A percentile compares a stretch with the other conserved stretches of the same genome.
These are phyloP conservation scores for Daptonema setosum DNA, from an alignment of 2,888 invertebrate genomes.

Conservation along the genomic window DNA sequence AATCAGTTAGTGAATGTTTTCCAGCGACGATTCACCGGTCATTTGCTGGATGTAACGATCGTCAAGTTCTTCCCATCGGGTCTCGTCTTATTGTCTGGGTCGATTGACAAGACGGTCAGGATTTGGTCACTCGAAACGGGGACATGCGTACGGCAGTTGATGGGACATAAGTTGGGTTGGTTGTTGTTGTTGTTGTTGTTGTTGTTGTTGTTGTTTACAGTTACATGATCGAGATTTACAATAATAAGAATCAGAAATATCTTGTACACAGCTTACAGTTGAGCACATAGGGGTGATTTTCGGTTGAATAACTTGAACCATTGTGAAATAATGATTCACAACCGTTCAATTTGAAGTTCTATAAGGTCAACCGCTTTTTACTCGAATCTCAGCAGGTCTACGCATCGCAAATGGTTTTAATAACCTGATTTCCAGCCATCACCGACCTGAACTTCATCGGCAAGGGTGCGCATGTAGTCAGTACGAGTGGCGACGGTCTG, in stretches of 20 bases:
- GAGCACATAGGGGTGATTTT: no score
- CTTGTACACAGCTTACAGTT: no score
- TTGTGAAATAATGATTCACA: no score
- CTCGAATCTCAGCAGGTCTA: no score
- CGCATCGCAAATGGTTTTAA: no score
- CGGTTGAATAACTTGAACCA: no score
- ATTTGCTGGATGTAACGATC: neutral
- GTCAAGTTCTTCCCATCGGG: neutral
- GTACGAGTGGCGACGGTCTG: neutral
- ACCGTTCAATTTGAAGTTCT: no score
- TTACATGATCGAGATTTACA: no score
- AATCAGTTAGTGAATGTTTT: no score
- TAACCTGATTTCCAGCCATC: neutral
- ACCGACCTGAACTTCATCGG: neutral
- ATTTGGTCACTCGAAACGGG: neutral
- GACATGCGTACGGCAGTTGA: neutral
- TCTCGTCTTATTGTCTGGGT: neutral
- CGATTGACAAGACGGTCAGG: neutral
- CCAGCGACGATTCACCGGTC: neutral
- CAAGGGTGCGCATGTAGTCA: neutral
- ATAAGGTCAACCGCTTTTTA: no score
- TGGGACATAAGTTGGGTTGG: neutral
- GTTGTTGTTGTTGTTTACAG: neutral
- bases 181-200: no score
- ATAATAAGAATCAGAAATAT: no score